Conservation (phyloP, 1,140 invertebrate genomes). For the Phenacoccus solenopsis region DNA sequence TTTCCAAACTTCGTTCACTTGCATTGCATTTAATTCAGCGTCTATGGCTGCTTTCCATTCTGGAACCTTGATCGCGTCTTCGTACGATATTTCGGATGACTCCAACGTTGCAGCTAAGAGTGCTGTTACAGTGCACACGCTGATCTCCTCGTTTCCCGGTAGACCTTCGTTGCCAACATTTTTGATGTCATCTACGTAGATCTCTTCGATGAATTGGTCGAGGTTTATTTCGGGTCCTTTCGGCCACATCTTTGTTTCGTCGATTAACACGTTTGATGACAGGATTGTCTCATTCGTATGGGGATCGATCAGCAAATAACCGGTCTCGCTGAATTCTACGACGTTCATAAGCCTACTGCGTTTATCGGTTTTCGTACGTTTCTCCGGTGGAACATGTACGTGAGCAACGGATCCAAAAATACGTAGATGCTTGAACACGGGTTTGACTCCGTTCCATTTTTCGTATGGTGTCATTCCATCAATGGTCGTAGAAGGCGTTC, state of each 20-base stretch:
- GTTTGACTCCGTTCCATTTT: neutral
- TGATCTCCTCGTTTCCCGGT: no score
- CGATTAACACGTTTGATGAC: neutral
- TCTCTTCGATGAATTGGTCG: no score
- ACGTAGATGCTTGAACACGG: neutral
- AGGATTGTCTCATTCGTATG: neutral
- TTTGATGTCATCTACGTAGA: no score
- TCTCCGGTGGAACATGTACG: slow-evolving; percentile 30
- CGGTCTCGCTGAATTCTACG: slow-evolving; percentile 23
- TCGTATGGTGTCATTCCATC: neutral
- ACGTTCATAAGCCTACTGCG: slow-evolving; percentile 25
- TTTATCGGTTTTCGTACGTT: slow-evolving; percentile 28
- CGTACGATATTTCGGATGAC: no score
- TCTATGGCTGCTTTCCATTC: neutral
- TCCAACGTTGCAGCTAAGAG: no score
- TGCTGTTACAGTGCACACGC: no score
- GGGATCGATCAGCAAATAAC: slow-evolving; percentile 21
- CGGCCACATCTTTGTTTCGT: no score
- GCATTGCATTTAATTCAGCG: neutral
- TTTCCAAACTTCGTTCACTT: neutral
- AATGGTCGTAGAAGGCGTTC: neutral
- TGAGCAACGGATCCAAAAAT: slow-evolving; percentile 31
- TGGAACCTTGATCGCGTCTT: no score
- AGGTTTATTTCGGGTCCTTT: no score
- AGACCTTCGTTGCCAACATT: no score